Base-by-base conservation (phyloP, 1,140 invertebrate genomes). In the Lerema accius region DNA sequence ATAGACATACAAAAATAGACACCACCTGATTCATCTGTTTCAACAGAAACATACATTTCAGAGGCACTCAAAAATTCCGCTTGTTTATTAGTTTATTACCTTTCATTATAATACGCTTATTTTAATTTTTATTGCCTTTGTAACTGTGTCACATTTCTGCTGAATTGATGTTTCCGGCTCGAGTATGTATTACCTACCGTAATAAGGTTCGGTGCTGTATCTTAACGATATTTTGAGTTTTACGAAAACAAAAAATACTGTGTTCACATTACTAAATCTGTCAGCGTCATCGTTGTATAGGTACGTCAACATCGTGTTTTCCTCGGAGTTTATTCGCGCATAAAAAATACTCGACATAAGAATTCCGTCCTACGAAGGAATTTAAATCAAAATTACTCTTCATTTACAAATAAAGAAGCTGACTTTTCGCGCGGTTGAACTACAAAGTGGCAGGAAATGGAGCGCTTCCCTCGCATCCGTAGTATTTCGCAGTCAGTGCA, bases 1-100 rank as follows among this genome's bases (percentile, higher is more conserved):
- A 70, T 70, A 67, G 68, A 45, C 15, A 53, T 65, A 32, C 53
- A 45, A 6, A 56, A 45, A 56, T 56, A 56, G 51, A 15, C 26
- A 56, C 32, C 39, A 32, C 65, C 43, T 64, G 43, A 46, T 61
- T 62, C 45, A 39, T 49, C 39, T 28, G 26, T 64, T 32, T 15
- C 42, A 32, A 32, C 1, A 3, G 7, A 4, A 32, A 32, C 28
- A 46, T 43, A 58, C 23, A 63, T 60, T 68, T 16, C 43, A 17
- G 48, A 14, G 51, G 4, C 13, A 13, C 42, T 23, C 32, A 14
- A 2, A 46, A 28, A 46, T 69, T 61, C 67, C 23, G 51, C 39
- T 55, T 26, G n/a, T 35, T 68, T 53, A 49, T 39, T 50, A 46
- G 28, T 26, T 63, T 53, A 59, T 23, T 32, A 32, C 4, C 28